Percentiles rank a stretch among this genome's conserved stretches.
These are phyloP conservation scores for Cryptotermes secundus DNA, from an alignment of 1,140 invertebrate genomes.

Conservation along the genomic window DNA sequence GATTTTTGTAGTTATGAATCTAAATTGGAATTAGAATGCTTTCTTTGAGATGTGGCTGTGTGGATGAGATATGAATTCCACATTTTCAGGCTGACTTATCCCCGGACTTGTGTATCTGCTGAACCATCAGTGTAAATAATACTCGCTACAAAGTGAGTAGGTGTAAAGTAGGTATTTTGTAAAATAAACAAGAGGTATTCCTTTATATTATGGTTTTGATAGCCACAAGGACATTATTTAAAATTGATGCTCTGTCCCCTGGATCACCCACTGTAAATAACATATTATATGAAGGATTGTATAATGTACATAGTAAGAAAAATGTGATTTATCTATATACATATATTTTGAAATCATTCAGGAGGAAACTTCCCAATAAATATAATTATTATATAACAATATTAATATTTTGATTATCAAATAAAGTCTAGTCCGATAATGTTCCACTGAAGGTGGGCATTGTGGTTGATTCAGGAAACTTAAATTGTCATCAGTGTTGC, in stretches of 20 bases:
- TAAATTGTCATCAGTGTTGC: conserved; percentile 11
- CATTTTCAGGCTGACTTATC: no score
- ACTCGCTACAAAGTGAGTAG: background rate
- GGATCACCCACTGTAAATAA: conserved; percentile 32
- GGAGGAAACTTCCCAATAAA: conserved; percentile 22
- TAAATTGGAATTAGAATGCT: background rate
- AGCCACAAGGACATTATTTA: conserved; percentile 23
- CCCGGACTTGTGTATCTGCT: background rate
- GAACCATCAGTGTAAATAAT: background rate
- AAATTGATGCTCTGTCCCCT: conserved; percentile 26
- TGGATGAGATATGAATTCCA: no score
- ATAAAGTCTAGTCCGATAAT: conserved; percentile 29
- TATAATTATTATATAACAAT: conserved; percentile 31
- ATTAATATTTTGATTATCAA: conserved; percentile 28
- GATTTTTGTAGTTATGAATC: background rate
- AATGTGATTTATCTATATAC: conserved; percentile 28
- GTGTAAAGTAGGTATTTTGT: conserved; percentile 26
- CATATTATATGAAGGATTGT: conserved; percentile 18
- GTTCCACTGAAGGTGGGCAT: background rate
- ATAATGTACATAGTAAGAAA: conserved; percentile 30
- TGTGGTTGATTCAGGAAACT: conserved; percentile 26
- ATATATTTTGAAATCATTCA: conserved; percentile 30
- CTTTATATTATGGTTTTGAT: conserved; percentile 28
- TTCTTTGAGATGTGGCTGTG: background rate
- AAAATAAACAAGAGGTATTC: conserved; percentile 29